phyloP scores from a whole-genome alignment of 37 sponge, comb jelly and placozoan genomes.

The Cladorhizidae sp. region DNA sequence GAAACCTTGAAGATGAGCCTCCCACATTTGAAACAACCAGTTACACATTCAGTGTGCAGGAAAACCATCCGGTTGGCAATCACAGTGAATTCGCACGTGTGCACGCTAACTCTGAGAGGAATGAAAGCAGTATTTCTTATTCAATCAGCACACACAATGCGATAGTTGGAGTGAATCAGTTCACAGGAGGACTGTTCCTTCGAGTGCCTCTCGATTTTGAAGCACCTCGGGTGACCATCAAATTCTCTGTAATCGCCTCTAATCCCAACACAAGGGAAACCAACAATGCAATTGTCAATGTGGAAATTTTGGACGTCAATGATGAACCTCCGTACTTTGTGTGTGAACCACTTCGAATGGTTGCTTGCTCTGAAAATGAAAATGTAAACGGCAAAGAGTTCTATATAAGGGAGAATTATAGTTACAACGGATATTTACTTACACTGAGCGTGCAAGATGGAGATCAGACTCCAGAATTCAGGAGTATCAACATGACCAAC shows the following conservation, averaged over 20 bases:
- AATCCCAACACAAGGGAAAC: neutral
- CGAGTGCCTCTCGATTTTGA: conserved; percentile 30
- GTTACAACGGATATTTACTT: neutral
- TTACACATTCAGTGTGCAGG: conserved; percentile 18
- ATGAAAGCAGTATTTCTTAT: neutral
- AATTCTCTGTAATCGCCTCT: conserved; percentile 24
- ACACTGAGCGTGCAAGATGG: neutral
- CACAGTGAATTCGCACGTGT: neutral
- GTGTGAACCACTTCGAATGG: neutral
- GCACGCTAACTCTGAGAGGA: neutral
- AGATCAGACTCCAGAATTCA: neutral
- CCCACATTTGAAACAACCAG: conserved; percentile 42
- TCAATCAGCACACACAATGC: neutral
- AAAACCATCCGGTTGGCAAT: conserved; percentile 40
- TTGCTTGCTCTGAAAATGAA: neutral
- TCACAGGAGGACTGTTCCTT: conserved; percentile 49
- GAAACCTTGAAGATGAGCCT: conserved; percentile 30
- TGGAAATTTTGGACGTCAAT: conserved; percentile 54
- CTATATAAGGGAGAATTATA: neutral
- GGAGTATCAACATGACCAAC: neutral
- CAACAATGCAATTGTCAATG: neutral
- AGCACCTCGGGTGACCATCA: neutral
- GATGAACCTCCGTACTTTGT: conserved; percentile 43
- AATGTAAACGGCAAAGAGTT: neutral
- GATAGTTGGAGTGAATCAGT: conserved; percentile 10